A percentile compares a stretch with the other conserved stretches of the same genome.
Conservation (phyloP, 2,113 vertebrate genomes). For the Asarcornis scutulata region DNA sequence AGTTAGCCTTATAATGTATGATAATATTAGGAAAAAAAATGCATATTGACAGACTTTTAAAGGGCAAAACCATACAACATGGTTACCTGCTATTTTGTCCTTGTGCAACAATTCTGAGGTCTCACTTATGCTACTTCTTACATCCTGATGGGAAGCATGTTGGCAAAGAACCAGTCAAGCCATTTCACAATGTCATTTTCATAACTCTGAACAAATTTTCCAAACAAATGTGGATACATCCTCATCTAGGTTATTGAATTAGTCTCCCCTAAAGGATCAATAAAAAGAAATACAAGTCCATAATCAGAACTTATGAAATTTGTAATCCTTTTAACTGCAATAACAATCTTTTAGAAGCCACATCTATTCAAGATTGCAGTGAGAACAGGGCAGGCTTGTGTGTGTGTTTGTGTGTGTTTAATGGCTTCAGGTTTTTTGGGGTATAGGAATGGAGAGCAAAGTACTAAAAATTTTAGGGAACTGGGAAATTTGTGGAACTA, state of each 20-base stretch:
- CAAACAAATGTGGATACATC: constrained; percentile 3
- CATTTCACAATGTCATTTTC: constrained; percentile 58
- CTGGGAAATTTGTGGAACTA: background rate
- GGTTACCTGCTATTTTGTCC: background rate
- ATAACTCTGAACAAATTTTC: constrained; percentile 42
- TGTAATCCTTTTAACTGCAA: constrained; percentile 42
- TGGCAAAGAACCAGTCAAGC: constrained; percentile 55
- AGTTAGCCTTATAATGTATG: background rate
- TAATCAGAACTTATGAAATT: constrained; percentile 56
- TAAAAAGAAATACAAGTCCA: constrained; percentile 48
- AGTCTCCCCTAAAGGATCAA: constrained; percentile 39
- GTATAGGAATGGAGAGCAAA: background rate
- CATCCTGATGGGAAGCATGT: constrained; percentile 22
- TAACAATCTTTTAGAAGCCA: constrained; percentile 39
- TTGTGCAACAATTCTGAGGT: background rate
- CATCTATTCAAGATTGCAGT: background rate
- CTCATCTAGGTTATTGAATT: constrained; percentile 57
- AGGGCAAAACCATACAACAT: background rate
- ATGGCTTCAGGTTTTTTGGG: background rate
- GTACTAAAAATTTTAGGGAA: background rate
- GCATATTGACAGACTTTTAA: background rate
- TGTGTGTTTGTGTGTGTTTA: background rate
- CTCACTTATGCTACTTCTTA: background rate
- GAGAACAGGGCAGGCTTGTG: background rate
- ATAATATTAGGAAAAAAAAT: background rate